These are phyloP conservation scores for Corythaeola cristata DNA, from an alignment of 2,113 vertebrate species.

Conservation along the genomic window DNA sequence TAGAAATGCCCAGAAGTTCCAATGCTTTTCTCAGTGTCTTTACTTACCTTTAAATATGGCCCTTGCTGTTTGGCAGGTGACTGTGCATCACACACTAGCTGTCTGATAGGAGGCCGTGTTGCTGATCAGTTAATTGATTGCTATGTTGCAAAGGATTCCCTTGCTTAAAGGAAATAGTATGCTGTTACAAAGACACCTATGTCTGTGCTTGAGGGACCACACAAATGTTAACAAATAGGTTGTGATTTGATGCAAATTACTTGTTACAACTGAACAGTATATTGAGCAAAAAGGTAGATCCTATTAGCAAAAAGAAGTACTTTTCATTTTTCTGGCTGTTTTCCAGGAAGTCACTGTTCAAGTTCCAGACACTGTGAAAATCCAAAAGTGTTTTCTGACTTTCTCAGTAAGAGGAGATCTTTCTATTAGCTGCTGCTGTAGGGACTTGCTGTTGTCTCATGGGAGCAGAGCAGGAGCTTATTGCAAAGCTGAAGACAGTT, in stretches of 20 bases:
- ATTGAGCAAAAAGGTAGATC: not conserved
- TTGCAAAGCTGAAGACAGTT: not conserved
- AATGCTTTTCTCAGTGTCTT: not conserved
- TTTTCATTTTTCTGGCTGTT: not conserved
- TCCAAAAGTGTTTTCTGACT: not conserved
- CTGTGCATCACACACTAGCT: not conserved
- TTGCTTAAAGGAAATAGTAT: not conserved
- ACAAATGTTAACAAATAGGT: not conserved
- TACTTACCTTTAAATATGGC: not conserved
- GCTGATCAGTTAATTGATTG: not conserved
- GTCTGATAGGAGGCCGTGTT: not conserved
- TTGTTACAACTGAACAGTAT: not conserved
- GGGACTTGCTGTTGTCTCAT: not conserved
- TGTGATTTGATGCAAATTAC: not conserved
- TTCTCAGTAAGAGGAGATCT: not conserved
- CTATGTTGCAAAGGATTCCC: not conserved
- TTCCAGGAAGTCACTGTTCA: not conserved
- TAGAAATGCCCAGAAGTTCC: not conserved
- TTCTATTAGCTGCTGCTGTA: not conserved
- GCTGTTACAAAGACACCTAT: not conserved
- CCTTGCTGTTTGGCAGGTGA: not conserved
- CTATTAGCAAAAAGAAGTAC: not conserved
- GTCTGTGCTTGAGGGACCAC: not conserved
- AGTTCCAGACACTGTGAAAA: not conserved
- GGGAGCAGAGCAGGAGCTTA: conserved; percentile 8